phyloP scores from a whole-genome alignment of 37 sponge, comb jelly and placozoan species.

The Amphimedon queenslandica region DNA sequence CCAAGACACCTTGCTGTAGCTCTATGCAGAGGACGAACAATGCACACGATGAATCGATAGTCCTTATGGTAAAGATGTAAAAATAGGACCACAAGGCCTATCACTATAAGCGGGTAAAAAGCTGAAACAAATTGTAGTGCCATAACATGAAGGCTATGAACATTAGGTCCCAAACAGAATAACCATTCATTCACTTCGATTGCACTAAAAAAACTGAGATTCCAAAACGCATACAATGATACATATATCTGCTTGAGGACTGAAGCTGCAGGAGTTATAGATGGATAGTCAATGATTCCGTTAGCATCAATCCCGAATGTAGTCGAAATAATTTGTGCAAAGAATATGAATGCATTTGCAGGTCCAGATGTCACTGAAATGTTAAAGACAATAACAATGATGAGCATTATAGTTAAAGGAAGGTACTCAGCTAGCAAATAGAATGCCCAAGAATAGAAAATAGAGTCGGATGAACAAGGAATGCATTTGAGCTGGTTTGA shows the following conservation, averaged over 20 bases:
- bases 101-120: background rate
- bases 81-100: background rate
- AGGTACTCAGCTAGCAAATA: background rate
- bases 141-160: background rate
- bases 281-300: background rate
- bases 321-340: slow-evolving; percentile 4
- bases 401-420: background rate
- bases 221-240: background rate
- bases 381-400: slow-evolving; percentile 1
- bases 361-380: slow-evolving; percentile 11
- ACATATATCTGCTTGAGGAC: background rate
- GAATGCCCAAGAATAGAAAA: background rate
- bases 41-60: background rate
- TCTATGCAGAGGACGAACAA: background rate
- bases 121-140: background rate
- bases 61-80: background rate
- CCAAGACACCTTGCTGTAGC: background rate
- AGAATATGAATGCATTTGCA: slow-evolving; percentile 1
- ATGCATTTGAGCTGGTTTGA: background rate
- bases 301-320: slow-evolving; percentile 7
- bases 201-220: background rate
- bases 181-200: background rate
- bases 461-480: background rate
- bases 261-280: background rate
- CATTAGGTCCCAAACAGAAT: background rate